Percentiles rank a stretch among this genome's conserved stretches.
Evolutionary conservation across 2,797 vertebrate genomes (phyloP).

Genomic region (Cyclopterus lumpus): DNA sequence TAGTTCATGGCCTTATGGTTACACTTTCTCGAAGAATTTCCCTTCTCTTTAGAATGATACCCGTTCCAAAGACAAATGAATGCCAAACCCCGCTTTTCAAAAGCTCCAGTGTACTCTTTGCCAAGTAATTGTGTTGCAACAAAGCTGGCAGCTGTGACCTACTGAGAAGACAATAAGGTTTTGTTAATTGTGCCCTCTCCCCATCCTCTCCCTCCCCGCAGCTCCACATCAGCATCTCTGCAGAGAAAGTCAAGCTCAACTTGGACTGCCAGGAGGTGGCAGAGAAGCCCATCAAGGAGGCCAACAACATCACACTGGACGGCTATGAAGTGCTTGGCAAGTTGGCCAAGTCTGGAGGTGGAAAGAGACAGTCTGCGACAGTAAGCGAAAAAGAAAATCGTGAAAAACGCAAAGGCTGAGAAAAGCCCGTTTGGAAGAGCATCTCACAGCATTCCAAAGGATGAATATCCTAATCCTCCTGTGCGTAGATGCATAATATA

Average conservation of each 20-base stretch:
- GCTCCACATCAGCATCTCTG: conserved; percentile 94
- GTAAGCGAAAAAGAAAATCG: conserved; percentile 82
- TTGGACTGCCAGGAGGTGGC: conserved; percentile 95
- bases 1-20: conserved; percentile 48
- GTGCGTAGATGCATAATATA: conserved; percentile 48
- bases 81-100: conserved; percentile 54
- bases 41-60: conserved; percentile 40
- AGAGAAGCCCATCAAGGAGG: conserved; percentile 94
- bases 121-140: conserved; percentile 55
- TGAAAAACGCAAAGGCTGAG: conserved; percentile 24
- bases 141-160: conserved; percentile 30
- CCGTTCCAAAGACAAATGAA: conserved; percentile 43
- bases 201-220: conserved; percentile 70
- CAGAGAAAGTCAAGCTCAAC: conserved; percentile 93
- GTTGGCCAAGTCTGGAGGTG: conserved; percentile 83
- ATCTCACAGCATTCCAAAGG: conserved; percentile 46
- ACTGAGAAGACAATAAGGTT: conserved; percentile 45
- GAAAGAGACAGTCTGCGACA: conserved; percentile 91
- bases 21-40: conserved; percentile 42
- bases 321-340: conserved; percentile 98
- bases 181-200: conserved; percentile 48
- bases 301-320: conserved; percentile 93
- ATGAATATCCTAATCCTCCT: conserved; percentile 42
- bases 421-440: conserved; percentile 44
- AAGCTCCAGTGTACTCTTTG: conserved; percentile 27